phyloP scores from a whole-genome alignment of 2,888 invertebrate genomes.

The Horisme vitalbata region DNA sequence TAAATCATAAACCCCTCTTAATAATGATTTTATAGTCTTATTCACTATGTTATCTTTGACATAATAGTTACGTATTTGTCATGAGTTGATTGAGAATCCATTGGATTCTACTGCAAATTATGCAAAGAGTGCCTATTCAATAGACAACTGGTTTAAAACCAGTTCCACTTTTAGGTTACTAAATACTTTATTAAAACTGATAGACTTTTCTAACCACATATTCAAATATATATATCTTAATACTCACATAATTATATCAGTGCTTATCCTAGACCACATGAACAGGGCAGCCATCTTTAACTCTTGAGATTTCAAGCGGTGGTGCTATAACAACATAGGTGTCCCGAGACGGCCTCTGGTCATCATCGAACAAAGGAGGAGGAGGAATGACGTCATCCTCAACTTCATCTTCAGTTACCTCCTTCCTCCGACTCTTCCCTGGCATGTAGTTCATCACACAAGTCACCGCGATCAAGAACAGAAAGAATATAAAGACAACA shows the following conservation, averaged over 20 bases:
- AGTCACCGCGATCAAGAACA: conserved; percentile 92
- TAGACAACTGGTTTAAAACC: too few species aligned
- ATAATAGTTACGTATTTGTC: too few species aligned
- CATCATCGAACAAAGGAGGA: conserved; percentile 72
- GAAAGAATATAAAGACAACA: conserved; percentile 93
- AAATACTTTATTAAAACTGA: too few species aligned
- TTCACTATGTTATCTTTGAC: too few species aligned
- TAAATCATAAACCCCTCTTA: too few species aligned
- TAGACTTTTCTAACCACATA: too few species aligned
- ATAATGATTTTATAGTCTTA: too few species aligned
- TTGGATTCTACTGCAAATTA: too few species aligned
- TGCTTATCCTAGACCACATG: conserved; percentile 77
- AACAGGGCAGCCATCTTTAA: conserved; percentile 75
- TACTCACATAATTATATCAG: conserved; percentile 69
- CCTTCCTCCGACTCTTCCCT: conserved; percentile 75
- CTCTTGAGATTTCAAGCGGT: conserved; percentile 62
- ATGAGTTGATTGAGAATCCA: too few species aligned
- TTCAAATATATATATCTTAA: not conserved
- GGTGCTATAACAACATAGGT: conserved; percentile 78
- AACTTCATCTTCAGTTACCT: conserved; percentile 74
- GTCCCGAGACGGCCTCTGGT: conserved; percentile 61
- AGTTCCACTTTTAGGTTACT: too few species aligned
- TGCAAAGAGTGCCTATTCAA: too few species aligned
- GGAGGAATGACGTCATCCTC: conserved; percentile 78
- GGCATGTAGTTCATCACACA: conserved; percentile 92